Conservation (phyloP, 2,113 vertebrate species). For the Uria aalge region DNA sequence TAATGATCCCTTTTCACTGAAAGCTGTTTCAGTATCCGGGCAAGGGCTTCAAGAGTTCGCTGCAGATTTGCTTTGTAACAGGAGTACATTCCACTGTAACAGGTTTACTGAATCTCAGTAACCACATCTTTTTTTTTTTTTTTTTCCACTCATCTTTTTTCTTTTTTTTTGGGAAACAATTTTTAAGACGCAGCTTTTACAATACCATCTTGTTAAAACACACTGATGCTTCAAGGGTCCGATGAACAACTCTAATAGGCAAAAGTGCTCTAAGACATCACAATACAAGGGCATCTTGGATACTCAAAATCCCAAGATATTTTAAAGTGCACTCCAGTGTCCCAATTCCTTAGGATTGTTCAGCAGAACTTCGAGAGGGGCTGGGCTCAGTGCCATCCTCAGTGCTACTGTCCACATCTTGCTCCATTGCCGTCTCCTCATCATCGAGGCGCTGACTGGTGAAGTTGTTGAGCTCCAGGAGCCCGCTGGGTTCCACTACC, state of each 20-base stretch:
- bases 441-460: slow-evolving; percentile 95
- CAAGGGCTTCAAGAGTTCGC: slow-evolving; percentile 15
- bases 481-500: slow-evolving; percentile 97
- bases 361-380: slow-evolving; percentile 75
- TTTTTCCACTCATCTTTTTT: no score
- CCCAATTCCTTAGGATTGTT: slow-evolving; percentile 77
- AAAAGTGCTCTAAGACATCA: slow-evolving; percentile 77
- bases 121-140: neutral
- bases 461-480: slow-evolving; percentile 96
- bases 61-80: slow-evolving; percentile 30
- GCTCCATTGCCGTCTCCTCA: slow-evolving; percentile 90
- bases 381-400: slow-evolving; percentile 87
- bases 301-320: slow-evolving; percentile 26
- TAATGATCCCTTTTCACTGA: slow-evolving; percentile 41
- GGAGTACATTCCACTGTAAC: slow-evolving; percentile 64
- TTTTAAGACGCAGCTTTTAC: slow-evolving; percentile 53
- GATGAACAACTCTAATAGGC: slow-evolving; percentile 47
- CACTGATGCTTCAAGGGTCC: slow-evolving; percentile 56
- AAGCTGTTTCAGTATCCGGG: slow-evolving; percentile 19
- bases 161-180: neutral
- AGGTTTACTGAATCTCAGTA: neutral
- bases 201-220: slow-evolving; percentile 62
- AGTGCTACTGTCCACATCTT: slow-evolving; percentile 91
- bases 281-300: slow-evolving; percentile 66
- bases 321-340: slow-evolving; percentile 73